Conservation (phyloP, 2,888 invertebrate genomes). For the Stenotaenia linearis region DNA sequence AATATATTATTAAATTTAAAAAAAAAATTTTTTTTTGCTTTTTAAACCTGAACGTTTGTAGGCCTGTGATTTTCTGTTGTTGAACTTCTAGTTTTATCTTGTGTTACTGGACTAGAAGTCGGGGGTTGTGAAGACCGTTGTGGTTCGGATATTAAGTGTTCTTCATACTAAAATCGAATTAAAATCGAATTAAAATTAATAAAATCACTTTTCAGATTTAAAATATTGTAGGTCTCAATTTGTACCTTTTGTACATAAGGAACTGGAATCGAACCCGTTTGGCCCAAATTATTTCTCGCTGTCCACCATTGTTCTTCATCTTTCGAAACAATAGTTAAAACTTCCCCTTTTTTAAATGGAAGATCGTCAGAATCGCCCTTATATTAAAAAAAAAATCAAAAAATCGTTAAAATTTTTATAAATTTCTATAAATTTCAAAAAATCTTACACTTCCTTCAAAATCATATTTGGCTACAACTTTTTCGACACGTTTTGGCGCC, state of each 20-base stretch:
- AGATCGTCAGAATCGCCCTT: constrained; percentile 77
- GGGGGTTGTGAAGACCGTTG: not conserved
- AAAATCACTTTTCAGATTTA: too few relatives aligned
- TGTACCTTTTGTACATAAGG: constrained; percentile 66
- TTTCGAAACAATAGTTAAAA: constrained; percentile 82
- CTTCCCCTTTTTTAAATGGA: constrained; percentile 89
- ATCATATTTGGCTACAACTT: constrained; percentile 88
- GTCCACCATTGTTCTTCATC: constrained; percentile 99
- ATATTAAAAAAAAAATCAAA: not conserved
- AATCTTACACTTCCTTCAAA: constrained; percentile 84
- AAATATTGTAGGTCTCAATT: too few relatives aligned
- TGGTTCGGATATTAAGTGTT: constrained; percentile 17
- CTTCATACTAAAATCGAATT: constrained; percentile 5
- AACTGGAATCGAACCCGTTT: constrained; percentile 89
- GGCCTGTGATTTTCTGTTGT: not conserved
- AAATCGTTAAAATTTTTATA: not conserved
- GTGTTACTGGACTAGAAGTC: constrained; percentile 12
- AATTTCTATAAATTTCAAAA: too few relatives aligned
- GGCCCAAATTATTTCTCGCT: constrained; percentile 78
- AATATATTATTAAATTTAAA: too few relatives aligned
- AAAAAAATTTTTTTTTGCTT: too few relatives aligned
- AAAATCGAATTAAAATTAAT: too few relatives aligned
- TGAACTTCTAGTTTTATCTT: not conserved
- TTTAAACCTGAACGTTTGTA: constrained; percentile 44
- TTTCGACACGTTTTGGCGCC: constrained; percentile 68